Percentiles rank a stretch among this genome's conserved stretches.
phyloP scores from a whole-genome alignment of 2,113 vertebrate species.

The Columba livia region DNA sequence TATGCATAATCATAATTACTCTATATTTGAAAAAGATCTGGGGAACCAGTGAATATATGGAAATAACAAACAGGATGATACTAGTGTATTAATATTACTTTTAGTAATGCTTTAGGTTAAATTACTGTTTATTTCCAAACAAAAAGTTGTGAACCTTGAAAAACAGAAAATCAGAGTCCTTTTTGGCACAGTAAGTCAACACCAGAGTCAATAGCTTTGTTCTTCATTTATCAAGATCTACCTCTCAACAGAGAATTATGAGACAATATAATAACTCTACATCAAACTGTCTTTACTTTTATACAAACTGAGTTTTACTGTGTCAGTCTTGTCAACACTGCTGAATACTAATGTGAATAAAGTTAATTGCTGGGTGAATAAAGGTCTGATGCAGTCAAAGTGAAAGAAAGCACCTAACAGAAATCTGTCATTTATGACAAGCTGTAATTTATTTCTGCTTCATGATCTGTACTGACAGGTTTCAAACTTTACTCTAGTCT shows the following conservation, averaged over 20 bases:
- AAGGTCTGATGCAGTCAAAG: constrained; percentile 76
- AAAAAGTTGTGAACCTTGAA: constrained; percentile 71
- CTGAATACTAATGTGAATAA: constrained; percentile 86
- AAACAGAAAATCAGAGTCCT: constrained; percentile 67
- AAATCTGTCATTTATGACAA: constrained; percentile 88
- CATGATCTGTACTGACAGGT: constrained; percentile 79
- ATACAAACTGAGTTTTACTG: constrained; percentile 81
- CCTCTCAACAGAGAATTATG: constrained; percentile 70
- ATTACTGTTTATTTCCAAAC: constrained; percentile 82
- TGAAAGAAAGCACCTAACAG: constrained; percentile 83
- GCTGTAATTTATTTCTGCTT: constrained; percentile 84
- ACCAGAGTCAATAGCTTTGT: constrained; percentile 76
- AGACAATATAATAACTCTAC: constrained; percentile 79
- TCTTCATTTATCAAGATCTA: constrained; percentile 75
- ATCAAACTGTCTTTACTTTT: constrained; percentile 81
- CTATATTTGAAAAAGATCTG: neutral
- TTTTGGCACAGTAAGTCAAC: constrained; percentile 77
- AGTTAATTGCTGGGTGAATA: constrained; percentile 86
- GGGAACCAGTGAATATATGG: neutral
- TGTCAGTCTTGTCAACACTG: constrained; percentile 84
- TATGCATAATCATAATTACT: constrained; percentile 37
- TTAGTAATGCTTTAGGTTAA: constrained; percentile 66
- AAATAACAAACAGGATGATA: constrained; percentile 30
- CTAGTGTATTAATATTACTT: constrained; percentile 57
- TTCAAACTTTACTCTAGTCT: constrained; percentile 80